Evolutionary conservation across 2,113 vertebrate genomes (phyloP), one percentile per base, ranked within the genome.

Genomic region (Setophaga coronata): DNA sequence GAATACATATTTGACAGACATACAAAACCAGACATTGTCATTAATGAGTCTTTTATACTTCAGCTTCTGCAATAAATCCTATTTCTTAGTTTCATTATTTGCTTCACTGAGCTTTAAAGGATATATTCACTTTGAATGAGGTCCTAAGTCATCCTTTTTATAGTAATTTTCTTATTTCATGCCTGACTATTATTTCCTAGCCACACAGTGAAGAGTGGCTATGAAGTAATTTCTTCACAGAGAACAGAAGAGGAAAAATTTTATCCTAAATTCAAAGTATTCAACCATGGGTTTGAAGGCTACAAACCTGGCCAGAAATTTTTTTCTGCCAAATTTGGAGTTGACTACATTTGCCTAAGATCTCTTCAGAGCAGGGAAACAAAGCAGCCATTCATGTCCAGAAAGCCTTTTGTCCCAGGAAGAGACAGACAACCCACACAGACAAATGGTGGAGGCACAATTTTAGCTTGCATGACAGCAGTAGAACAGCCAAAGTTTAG

Each of bases 381-480:
- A 96, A 95, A 95, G 77, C 69, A 87, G 56, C 24, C 61, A 82
- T 92, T 95, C 91, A 95, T 80, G 38, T 34, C 62, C 74, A 90
- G 71, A 87, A 78, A 91, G 66, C 43, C 43, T 86, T 94, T 93
- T 93, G 84, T 94, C 67, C 50, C 54, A 88, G 71, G 74, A 83
- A 90, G 36, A 91, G 85, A 60, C 77, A 93, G 88, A 15, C 36
- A 79, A 81, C 62, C 34, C 51, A 58, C 34, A 72, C 34, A 79
- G 43, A 62, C 10, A 40, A 84, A 84, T 29, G 57, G 50, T 66
- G 53, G 65, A 80, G 66, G 61, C 73, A 72, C 0, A 3, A 70
- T 73, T 83, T 83, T 29, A 38, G 38, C 33, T 88, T 92, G 58
- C 61, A 74, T 53, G 70, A 76, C 42, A 72, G 45, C 23, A 89